Evolutionary conservation across 1,140 invertebrate species (phyloP).

Genomic region (Leucophenga varia): DNA sequence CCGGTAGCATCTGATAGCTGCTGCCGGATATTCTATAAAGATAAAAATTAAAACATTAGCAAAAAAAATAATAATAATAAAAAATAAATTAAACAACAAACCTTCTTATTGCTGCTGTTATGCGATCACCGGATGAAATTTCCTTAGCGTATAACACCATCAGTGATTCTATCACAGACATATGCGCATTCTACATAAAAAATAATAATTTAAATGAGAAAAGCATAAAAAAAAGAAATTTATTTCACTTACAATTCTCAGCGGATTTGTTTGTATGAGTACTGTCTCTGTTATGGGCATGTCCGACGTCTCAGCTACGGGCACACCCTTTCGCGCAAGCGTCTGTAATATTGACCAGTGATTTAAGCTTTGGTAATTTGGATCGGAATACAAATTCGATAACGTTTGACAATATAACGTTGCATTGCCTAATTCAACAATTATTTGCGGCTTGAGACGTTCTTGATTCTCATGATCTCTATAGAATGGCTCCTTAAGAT

Average conservation of each 20-base stretch:
- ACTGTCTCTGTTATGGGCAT: constrained; percentile 92
- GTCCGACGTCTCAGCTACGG: constrained; percentile 80
- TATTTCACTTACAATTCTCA: constrained; percentile 80
- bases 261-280: constrained; percentile 92
- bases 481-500: constrained; percentile 92
- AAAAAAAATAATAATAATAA: background rate
- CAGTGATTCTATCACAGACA: constrained; percentile 95
- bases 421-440: constrained; percentile 88
- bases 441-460: constrained; percentile 90
- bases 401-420: constrained; percentile 95
- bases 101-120: constrained; percentile 80
- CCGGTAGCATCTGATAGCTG: constrained; percentile 58
- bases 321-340: constrained; percentile 87
- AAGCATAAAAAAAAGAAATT: background rate
- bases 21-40: constrained; percentile 45
- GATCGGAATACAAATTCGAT: constrained; percentile 95
- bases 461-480: constrained; percentile 93
- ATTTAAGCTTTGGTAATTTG: constrained; percentile 92
- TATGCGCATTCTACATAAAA: constrained; percentile 82
- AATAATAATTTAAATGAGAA: constrained; percentile 16
- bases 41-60: constrained; percentile 1
- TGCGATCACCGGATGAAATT: constrained; percentile 85
- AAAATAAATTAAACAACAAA: constrained; percentile 56
- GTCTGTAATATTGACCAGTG: constrained; percentile 93
- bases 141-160: constrained; percentile 95